Evolutionary conservation across 2,797 vertebrate genomes (phyloP).

Genomic region (Sebastes vulpes): DNA sequence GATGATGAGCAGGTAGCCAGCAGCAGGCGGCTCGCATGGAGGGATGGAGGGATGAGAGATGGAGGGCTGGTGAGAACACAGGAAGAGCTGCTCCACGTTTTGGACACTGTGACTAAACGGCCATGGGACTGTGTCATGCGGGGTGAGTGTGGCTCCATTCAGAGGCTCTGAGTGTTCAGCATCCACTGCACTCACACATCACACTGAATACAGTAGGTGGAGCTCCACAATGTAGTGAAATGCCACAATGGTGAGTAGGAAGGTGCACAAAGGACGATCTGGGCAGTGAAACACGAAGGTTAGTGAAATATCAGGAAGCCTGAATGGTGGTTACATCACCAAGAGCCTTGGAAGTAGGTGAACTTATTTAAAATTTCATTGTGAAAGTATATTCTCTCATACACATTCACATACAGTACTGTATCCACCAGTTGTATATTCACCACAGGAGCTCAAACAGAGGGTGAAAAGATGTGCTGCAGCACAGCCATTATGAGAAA

Average conservation of each 20-base stretch:
- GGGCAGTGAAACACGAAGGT: neutral
- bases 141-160: slow-evolving; percentile 28
- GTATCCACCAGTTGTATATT: neutral
- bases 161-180: slow-evolving; percentile 12
- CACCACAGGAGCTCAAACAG: neutral
- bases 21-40: slow-evolving; percentile 29
- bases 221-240: slow-evolving; percentile 11
- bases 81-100: slow-evolving; percentile 14
- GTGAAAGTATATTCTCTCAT: neutral
- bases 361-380: neutral
- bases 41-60: neutral
- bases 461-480: too few relatives aligned
- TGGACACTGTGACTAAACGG: slow-evolving; percentile 25
- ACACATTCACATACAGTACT: neutral
- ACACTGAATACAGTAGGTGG: slow-evolving; percentile 26
- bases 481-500: too few relatives aligned
- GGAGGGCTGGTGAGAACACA: slow-evolving; percentile 9
- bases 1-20: slow-evolving; percentile 47
- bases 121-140: slow-evolving; percentile 24
- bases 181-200: slow-evolving; percentile 1
- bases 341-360: neutral
- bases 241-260: slow-evolving; percentile 19
- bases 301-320: too few relatives aligned
- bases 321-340: neutral
- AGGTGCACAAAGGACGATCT: neutral